Percentiles rank a stretch among this genome's conserved stretches.
Evolutionary conservation across 2,888 invertebrate genomes (phyloP).

Genomic region (Orchesella flavescens): DNA sequence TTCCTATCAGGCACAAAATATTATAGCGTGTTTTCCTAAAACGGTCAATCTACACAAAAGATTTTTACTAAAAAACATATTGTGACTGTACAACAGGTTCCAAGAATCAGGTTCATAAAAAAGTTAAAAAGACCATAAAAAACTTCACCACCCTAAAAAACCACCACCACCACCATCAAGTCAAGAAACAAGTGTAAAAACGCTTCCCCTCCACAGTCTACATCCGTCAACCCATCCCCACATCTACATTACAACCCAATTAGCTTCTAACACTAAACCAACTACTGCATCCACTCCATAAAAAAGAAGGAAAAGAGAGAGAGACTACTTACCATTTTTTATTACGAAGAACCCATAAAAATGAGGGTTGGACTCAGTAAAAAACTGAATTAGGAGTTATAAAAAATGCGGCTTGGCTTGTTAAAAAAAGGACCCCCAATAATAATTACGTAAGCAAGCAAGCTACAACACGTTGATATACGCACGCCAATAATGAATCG

Average conservation of each 20-base stretch:
- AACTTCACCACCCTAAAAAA: conserved; percentile 3
- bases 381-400: conserved; percentile 11
- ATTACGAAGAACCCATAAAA: conserved; percentile 4
- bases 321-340: background rate
- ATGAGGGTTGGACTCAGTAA: conserved; percentile 4
- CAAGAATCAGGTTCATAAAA: conserved; percentile 50
- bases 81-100: conserved; percentile 36
- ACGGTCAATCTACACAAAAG: too few relatives aligned
- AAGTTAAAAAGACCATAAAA: conserved; percentile 27
- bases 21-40: too few relatives aligned
- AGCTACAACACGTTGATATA: background rate
- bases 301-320: background rate
- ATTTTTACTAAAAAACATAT: too few relatives aligned
- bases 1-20: too few relatives aligned
- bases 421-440: background rate
- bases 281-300: background rate
- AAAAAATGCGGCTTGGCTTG: conserved; percentile 9
- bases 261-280: conserved; percentile 1
- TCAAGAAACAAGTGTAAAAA: conserved; percentile 31
- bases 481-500: background rate
- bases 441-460: background rate
- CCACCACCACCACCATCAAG: conserved; percentile 4
- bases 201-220: background rate
- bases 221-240: background rate
- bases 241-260: conserved; percentile 20